A percentile compares a stretch with the other conserved stretches of the same genome.
These are phyloP conservation scores for Chrysina gloriosa DNA, from an alignment of 2,888 invertebrate species.

Conservation along the genomic window DNA sequence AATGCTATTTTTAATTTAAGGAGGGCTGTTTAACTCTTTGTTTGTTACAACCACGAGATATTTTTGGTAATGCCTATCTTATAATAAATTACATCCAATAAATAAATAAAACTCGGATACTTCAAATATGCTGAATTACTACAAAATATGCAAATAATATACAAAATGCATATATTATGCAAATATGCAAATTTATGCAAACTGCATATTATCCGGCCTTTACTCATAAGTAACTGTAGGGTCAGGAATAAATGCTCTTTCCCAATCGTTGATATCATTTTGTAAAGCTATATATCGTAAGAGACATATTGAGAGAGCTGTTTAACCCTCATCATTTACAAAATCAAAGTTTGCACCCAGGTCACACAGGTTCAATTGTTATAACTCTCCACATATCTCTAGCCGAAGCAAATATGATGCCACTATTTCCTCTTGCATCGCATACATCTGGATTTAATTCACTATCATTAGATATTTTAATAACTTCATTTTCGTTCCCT, in stretches of 20 bases:
- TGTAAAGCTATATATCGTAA: slow-evolving; percentile 62
- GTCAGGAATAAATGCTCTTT: slow-evolving; percentile 66
- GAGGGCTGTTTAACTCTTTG: no score
- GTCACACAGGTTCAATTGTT: slow-evolving; percentile 64
- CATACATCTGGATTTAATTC: slow-evolving; percentile 67
- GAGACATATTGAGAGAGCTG: slow-evolving; percentile 66
- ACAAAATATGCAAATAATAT: no score
- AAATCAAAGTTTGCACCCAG: slow-evolving; percentile 68
- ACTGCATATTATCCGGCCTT: no score
- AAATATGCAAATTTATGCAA: no score
- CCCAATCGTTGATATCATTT: slow-evolving; percentile 57
- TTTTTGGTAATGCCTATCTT: no score
- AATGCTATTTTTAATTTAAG: no score
- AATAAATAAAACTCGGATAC: no score
- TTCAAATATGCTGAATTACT: no score
- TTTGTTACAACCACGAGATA: no score
- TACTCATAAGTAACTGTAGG: slow-evolving; percentile 77
- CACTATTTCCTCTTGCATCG: slow-evolving; percentile 69
- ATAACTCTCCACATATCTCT: slow-evolving; percentile 64
- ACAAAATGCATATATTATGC: no score
- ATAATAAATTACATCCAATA: no score
- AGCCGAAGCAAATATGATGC: slow-evolving; percentile 69
- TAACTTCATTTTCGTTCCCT: slow-evolving; percentile 56
- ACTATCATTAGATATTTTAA: slow-evolving; percentile 62
- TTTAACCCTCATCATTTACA: slow-evolving; percentile 69